phyloP scores from a whole-genome alignment of 2,113 vertebrate species.

The Rattus norvegicus region GRCr8 NC_086034.1:73813001-73813500 shows the following conservation, averaged over 20 bases:
- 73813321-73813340: not conserved
- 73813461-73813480: not conserved
- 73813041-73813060: not conserved
- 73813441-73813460: not conserved
- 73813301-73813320: not conserved
- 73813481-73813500: not conserved
- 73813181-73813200: not conserved
- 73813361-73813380: too few relatives aligned
- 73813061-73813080: not conserved
- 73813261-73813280: not conserved
- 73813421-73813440: not conserved
- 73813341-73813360: too few relatives aligned
- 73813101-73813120: not conserved
- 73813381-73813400: not conserved
- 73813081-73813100: not conserved
- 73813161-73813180: not conserved
- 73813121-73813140: not conserved
- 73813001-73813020: not conserved
- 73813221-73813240: not conserved
- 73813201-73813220: not conserved
- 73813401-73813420: not conserved
- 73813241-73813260: not conserved
- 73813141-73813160: not conserved
- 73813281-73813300: not conserved
- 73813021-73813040: not conserved